Evolutionary conservation across 92 coral and sea anemone species (phyloP), one percentile per base, ranked within the genome.

Genomic region (Bergia sp.): DNA sequence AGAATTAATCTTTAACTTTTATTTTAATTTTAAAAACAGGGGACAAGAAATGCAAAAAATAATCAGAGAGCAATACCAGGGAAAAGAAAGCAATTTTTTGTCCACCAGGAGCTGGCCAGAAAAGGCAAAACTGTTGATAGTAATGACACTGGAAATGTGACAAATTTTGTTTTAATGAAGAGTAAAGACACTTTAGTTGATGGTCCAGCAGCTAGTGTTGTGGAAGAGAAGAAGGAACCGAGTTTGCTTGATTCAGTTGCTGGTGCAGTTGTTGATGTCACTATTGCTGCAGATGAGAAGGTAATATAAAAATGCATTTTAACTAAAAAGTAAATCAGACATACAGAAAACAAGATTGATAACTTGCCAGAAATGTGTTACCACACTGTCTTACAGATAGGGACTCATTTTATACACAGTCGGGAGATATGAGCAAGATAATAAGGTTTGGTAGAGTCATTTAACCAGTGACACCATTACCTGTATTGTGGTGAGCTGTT

Each of bases 201-300:
- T 65, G 55, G 4, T 20, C 15, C 37, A 16, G 39, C 41, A 82
- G 39, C 21, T 41, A 12, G 64, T 66, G 38, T 82, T 9, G 40
- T 47, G 81, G 65, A 3, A 5, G 55, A 53, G 37, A 76, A 40
- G 66, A 76, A 76, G 42, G 76, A 76, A 49, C 75, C 85, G 1
- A 77, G 83, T 87, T 79, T 86, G 45, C 82, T 76, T 86, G 82
- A 86, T 76, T 74, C 73, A 5, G 76, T 76, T 21, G 76, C 76
- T 12, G 76, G 75, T 41, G 83, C 82, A 57, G 72, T 64, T 47
- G 82, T 76, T 57, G 99, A 96, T 91, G 91, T 95, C 36, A 94
- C 99, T 53, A 93, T 96, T 8, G 99, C 98, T 50, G 94, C 96
- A 29, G 93, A 95, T 88, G 99, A 95, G 76, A 93, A 95, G 98